Percentiles rank a stretch among this genome's conserved stretches.
Evolutionary conservation across 2,797 vertebrate genomes (phyloP).

Genomic region (Dicrostonyx torquatus): DNA sequence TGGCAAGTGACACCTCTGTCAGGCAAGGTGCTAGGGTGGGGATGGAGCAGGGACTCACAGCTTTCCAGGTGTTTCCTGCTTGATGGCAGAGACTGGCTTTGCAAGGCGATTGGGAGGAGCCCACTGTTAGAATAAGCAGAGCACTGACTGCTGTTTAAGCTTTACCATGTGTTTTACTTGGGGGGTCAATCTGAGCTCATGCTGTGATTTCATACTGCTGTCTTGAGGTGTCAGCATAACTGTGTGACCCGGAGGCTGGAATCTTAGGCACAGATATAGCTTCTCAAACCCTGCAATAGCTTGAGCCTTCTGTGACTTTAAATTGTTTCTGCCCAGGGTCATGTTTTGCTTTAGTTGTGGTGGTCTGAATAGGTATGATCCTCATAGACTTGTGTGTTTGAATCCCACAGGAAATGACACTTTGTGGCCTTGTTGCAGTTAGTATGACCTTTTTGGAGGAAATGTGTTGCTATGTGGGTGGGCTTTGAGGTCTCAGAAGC

Average conservation of each 20-base stretch:
- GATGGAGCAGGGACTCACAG: neutral
- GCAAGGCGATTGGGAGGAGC: neutral
- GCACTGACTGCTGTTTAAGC: neutral
- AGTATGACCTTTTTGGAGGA: neutral
- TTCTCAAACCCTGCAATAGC: neutral
- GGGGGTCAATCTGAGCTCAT: neutral
- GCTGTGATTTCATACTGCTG: neutral
- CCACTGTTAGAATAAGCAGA: neutral
- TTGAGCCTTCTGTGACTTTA: neutral
- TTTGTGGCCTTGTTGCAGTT: neutral
- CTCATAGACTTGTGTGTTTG: neutral
- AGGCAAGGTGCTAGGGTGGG: neutral
- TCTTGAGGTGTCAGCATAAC: neutral
- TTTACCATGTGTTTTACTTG: neutral
- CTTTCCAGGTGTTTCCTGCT: neutral
- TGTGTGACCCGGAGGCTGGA: neutral
- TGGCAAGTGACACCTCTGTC: neutral
- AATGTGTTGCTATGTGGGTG: neutral
- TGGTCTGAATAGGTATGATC: neutral
- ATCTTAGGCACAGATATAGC: neutral
- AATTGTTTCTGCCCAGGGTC: neutral
- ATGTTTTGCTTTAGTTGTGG: neutral
- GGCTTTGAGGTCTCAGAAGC: neutral
- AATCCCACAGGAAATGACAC: neutral
- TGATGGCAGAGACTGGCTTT: neutral